Percentiles rank a stretch among this genome's conserved stretches.
Conservation (phyloP, 2,113 vertebrate genomes). For the Psilopsiagon aymara region DNA sequence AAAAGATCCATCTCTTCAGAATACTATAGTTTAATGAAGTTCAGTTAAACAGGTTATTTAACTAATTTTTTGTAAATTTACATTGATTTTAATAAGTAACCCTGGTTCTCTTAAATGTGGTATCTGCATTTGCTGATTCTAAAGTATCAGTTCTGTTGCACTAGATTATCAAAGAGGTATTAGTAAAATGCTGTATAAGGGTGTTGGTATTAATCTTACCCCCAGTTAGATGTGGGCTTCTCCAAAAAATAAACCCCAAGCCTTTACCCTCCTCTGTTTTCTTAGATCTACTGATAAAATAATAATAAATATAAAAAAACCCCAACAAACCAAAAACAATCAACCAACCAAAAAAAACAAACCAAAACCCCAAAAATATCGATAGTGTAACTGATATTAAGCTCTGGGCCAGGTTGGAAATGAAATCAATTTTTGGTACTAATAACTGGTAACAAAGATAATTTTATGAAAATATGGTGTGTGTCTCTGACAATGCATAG, state of each 20-base stretch:
- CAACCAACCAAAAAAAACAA: background rate
- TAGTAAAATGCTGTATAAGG: conserved; percentile 65
- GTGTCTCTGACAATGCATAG: conserved; percentile 87
- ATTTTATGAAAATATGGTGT: conserved; percentile 81
- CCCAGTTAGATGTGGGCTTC: conserved; percentile 53
- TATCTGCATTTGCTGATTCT: conserved; percentile 69
- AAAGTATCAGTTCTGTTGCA: conserved; percentile 67
- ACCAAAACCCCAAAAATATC: background rate
- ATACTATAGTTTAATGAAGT: conserved; percentile 25
- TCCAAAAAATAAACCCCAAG: conserved; percentile 46
- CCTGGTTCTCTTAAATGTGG: conserved; percentile 50
- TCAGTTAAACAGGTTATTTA: conserved; percentile 47
- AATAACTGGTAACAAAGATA: conserved; percentile 75
- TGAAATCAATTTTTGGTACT: conserved; percentile 83
- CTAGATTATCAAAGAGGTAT: conserved; percentile 70
- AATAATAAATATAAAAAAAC: background rate
- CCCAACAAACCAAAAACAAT: background rate
- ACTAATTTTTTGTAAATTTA: conserved; percentile 31
- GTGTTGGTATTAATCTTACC: conserved; percentile 61
- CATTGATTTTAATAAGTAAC: conserved; percentile 55
- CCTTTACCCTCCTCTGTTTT: conserved; percentile 80
- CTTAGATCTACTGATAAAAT: conserved; percentile 48
- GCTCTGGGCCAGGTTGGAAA: conserved; percentile 87
- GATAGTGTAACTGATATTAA: conserved; percentile 70
- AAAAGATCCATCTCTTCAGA: conserved; percentile 47